These are phyloP conservation scores for Trichosurus vulpecula DNA, from an alignment of 2,797 vertebrate species.

Conservation along the genomic window DNA sequence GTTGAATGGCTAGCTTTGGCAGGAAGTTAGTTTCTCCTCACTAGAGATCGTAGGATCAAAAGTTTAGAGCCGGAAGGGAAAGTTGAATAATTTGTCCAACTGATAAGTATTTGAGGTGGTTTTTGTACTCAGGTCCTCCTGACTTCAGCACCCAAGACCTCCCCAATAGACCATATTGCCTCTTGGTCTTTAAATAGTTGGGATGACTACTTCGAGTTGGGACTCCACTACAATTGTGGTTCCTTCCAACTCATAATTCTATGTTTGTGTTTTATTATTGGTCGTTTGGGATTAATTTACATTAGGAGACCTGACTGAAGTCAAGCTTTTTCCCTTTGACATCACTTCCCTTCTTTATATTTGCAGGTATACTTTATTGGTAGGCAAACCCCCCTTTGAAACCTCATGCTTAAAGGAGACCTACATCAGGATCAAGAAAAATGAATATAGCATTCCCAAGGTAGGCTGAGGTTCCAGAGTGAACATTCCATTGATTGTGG, in stretches of 20 bases:
- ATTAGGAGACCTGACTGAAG: background rate
- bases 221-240: background rate
- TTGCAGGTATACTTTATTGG: constrained; percentile 94
- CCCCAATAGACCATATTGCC: background rate
- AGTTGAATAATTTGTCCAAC: background rate
- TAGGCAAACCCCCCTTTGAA: constrained; percentile 98
- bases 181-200: background rate
- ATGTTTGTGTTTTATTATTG: constrained; percentile 24
- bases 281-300: background rate
- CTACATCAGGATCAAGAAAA: constrained; percentile 97
- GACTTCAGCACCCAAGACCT: background rate
- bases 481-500: background rate
- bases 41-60: background rate
- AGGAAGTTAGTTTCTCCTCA: background rate
- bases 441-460: constrained; percentile 95
- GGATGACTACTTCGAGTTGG: background rate
- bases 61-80: background rate
- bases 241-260: background rate
- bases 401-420: constrained; percentile 98
- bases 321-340: background rate
- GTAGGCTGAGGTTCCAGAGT: constrained; percentile 78
- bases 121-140: background rate
- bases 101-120: background rate
- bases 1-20: background rate
- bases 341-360: background rate